Conservation (phyloP, 1,140 invertebrate species). For the Bombus fervidus region DNA sequence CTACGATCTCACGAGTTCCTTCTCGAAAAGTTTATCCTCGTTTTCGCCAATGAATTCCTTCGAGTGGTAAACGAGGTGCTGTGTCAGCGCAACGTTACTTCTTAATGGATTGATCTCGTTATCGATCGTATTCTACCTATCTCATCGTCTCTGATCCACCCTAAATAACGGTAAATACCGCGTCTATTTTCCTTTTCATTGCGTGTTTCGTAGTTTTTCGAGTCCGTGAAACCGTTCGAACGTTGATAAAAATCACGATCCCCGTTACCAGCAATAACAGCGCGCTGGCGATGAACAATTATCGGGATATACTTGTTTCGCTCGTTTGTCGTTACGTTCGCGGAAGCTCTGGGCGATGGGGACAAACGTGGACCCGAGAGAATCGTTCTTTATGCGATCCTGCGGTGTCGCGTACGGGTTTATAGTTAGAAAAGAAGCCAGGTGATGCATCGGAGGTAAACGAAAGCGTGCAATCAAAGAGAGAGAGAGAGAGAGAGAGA, state of each 20-base stretch:
- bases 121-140: no score
- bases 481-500: neutral
- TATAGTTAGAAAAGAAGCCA: slow-evolving; percentile 6
- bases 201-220: neutral
- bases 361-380: neutral
- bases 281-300: neutral
- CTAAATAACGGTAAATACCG: neutral
- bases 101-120: no score
- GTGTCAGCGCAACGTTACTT: no score
- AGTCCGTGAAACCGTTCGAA: neutral
- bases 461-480: neutral
- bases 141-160: no score
- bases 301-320: neutral
- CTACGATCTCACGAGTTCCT: no score
- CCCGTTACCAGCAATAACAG: slow-evolving; percentile 4
- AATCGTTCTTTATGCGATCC: neutral
- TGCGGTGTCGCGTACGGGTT: slow-evolving; percentile 4
- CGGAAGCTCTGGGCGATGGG: slow-evolving; percentile 1
- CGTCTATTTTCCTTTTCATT: neutral
- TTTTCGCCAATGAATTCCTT: no score
- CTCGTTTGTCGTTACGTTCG: neutral
- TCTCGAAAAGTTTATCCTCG: no score
- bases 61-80: no score
- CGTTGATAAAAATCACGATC: neutral
- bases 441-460: neutral